phyloP scores from a whole-genome alignment of 2,113 vertebrate genomes.

The Phasianus colchicus region DNA sequence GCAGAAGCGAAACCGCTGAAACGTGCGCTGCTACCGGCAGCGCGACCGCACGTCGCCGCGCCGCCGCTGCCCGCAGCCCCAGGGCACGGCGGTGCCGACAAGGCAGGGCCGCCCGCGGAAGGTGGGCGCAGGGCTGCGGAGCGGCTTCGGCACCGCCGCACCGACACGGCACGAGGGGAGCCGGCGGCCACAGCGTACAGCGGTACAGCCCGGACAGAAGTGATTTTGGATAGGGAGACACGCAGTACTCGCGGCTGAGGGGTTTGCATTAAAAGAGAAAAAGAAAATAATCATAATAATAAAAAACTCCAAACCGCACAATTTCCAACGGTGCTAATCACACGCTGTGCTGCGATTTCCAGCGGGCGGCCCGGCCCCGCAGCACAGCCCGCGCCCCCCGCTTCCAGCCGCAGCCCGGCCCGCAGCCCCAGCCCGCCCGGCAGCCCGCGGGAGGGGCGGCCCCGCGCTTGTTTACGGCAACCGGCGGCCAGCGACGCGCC shows the following conservation, averaged over 20 bases:
- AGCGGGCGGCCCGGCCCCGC: too few species aligned
- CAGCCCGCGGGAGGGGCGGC: neutral
- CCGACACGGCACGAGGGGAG: too few species aligned
- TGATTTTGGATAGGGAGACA: neutral
- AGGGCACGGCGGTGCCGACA: neutral
- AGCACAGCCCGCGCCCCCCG: too few species aligned
- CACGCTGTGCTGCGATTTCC: too few species aligned
- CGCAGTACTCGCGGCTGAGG: rapidly evolving
- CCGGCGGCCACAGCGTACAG: neutral
- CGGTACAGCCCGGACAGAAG: neutral
- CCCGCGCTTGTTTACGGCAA: neutral
- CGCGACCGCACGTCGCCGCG: neutral
- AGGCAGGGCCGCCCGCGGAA: neutral
- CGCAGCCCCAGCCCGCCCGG: neutral
- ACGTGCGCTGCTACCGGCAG: neutral
- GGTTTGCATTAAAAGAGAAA: too few species aligned
- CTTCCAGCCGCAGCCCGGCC: too few species aligned
- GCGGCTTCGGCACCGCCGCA: too few species aligned
- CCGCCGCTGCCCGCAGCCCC: neutral
- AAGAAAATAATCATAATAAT: too few species aligned
- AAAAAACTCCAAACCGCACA: too few species aligned
- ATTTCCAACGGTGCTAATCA: too few species aligned
- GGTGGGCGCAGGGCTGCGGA: too few species aligned
- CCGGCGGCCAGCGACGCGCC: neutral
- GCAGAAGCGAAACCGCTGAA: neutral